Base-by-base conservation (phyloP, 2,888 invertebrate species). In the Trachelus tabidus region DNA sequence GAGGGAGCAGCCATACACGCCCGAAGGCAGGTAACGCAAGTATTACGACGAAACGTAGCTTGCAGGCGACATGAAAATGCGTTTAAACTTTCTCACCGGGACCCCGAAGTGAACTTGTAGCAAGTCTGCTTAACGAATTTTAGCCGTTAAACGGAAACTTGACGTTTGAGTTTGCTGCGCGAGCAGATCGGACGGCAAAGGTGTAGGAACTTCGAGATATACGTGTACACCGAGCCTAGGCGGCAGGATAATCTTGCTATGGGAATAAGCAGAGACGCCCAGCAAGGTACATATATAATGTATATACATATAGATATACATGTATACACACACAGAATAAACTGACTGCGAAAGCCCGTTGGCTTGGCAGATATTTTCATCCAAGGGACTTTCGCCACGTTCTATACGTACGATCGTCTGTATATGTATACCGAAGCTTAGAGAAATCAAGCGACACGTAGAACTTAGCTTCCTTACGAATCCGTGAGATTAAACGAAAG, bases 41-140 rank as follows among this genome's bases (percentile, higher is more conserved):
- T 56, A 23, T 56, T 73, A 80, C 79, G 77, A 23, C 11, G 79
- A 73, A 80, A 81, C 82, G 71, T 76, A 69, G 75, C 74, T 76
- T 75, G 78, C 81, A 79, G 80, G 80, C 79, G 82, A 76, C 80
- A 80, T 76, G 80, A 82, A 80, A 75, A 31, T 71, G 81, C 81
- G 82, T 82, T 81, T 75, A 87, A 89, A 89, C 87, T 89, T 88
- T 85, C 81, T 82, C 81, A 31, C 84, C 85, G 23, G 23, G 56
- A 56, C 0, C 56, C 56, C 56, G 23, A 56, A 9, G 56, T 56
- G 87, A 88, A 86, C 87, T 88, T 88, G 88, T 89, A 87, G 89
- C 87, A 86, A 88, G 83, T 88, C 81, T 86, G 86, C 87, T 86
- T 88, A 88, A 89, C 88, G 87, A 89, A 89, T 89, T 89, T 56